phyloP scores from a whole-genome alignment of 2,888 invertebrate species.

The Cheilosia variabilis region DNA sequence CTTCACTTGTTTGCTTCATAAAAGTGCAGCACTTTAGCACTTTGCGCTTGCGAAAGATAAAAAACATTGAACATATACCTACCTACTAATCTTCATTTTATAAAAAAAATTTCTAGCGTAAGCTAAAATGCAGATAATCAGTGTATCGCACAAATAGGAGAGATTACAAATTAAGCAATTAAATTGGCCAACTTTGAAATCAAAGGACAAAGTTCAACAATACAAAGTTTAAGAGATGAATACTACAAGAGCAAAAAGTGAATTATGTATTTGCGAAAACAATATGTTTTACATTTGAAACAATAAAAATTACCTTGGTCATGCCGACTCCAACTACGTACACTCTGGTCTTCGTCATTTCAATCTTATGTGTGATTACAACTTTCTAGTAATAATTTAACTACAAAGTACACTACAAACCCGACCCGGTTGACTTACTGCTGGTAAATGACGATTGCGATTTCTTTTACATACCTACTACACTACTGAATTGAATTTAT shows the following conservation, averaged over 20 bases:
- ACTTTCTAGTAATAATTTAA: background rate
- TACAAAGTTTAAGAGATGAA: background rate
- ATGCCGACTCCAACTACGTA: slow-evolving; percentile 98
- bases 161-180: background rate
- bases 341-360: slow-evolving; percentile 85
- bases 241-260: background rate
- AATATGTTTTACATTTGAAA: background rate
- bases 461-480: background rate
- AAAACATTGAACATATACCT: background rate
- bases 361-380: background rate
- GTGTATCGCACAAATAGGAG: slow-evolving; percentile 24
- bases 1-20: background rate
- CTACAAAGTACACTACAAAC: background rate
- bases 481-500: background rate
- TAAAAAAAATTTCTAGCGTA: too few species aligned
- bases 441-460: slow-evolving; percentile 10
- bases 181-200: background rate
- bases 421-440: slow-evolving; percentile 1
- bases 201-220: slow-evolving; percentile 40
- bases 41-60: slow-evolving; percentile 8
- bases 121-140: background rate
- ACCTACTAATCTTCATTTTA: too few species aligned
- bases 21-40: background rate
- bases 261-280: background rate
- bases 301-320: slow-evolving; percentile 89